Base-by-base conservation (phyloP, 1,140 invertebrate genomes). In the Drosophila sp. region DNA sequence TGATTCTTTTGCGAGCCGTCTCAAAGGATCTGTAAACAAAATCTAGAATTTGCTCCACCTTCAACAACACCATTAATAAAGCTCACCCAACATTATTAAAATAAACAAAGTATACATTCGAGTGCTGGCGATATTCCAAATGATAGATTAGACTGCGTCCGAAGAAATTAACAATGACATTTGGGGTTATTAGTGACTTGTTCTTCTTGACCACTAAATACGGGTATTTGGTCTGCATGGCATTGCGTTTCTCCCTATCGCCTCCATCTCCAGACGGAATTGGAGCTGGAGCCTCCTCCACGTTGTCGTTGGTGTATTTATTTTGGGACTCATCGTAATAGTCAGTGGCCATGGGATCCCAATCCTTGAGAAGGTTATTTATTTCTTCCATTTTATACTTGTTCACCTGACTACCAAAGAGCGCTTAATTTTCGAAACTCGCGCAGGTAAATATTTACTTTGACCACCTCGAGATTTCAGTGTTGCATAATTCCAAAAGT, bases 51-150 rank as follows among this genome's bases (percentile, higher is more conserved):
- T 41, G 2, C 10, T 60, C 1, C 7, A 27, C 10, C 2, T 10
- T 40, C 1, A n/a, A 32, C 3, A 40, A 3, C 25, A 5, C 4
- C n/a, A 1, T 17, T 17, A 65, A 44, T 3, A 27, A 11, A 6
- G 32, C 66, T 47, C 50, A 86, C 83, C 79, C 65, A n/a, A 86
- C 6, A 27, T 79, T 76, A 5, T 73, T 41, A 2, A 86, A 87
- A 17, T 79, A 83, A 0, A 86, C 79, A 1, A 56, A 60, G 38
- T 56, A 86, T 0, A 54, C 17, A 8, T 64, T 47, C 0, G 70
- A 70, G 2, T 5, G 0, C 5, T 17, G 0, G 2, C 60, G 66
- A 32, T 38, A 82, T 17, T 87, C 75, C 11, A 70, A 40, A 17
- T 66, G 32, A 7, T 55, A 54, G 4, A 86, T 64, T n/a, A 72